Conservation (phyloP, 2,888 invertebrate species). For the Drosophila greeni region DNA sequence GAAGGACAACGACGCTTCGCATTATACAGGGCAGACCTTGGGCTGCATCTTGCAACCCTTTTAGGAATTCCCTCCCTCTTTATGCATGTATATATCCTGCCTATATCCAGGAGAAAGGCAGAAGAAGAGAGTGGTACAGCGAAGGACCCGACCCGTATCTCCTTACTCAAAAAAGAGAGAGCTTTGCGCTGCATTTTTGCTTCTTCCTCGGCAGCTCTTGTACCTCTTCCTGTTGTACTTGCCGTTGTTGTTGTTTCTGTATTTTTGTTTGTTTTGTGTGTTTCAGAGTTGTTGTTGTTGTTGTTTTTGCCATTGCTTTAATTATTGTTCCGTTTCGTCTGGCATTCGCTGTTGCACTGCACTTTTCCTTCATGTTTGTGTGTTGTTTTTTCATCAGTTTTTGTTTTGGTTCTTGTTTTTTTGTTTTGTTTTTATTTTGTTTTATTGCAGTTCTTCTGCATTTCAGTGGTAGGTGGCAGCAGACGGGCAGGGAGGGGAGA, state of each 20-base stretch:
- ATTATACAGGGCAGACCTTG: conserved; percentile 48
- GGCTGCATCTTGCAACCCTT: conserved; percentile 39
- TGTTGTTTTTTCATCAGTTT: conserved; percentile 42
- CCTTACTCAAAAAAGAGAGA: conserved; percentile 21
- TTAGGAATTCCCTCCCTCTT: conserved; percentile 14
- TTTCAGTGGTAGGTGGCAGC: conserved; percentile 7
- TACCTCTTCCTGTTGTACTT: conserved; percentile 35
- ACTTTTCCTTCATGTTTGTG: conserved; percentile 41
- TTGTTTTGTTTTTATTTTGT: conserved; percentile 34
- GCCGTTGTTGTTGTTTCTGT: conserved; percentile 23
- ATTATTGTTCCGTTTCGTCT: conserved; percentile 71
- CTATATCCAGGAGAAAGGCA: conserved; percentile 26
- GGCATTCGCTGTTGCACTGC: conserved; percentile 56
- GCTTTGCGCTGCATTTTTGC: conserved; percentile 47
- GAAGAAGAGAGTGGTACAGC: not conserved
- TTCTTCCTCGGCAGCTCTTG: conserved; percentile 23
- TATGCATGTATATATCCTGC: conserved; percentile 23
- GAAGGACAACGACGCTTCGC: conserved; percentile 45
- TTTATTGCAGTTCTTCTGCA: conserved; percentile 37
- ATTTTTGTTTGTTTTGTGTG: conserved; percentile 60
- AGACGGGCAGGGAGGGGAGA: not conserved
- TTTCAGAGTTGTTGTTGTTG: conserved; percentile 41
- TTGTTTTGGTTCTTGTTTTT: conserved; percentile 41
- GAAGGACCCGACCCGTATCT: conserved; percentile 27
- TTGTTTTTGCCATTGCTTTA: conserved; percentile 60